phyloP scores from a whole-genome alignment of 92 coral and sea anemone genomes.

The Epizoanthus scotinus region DNA sequence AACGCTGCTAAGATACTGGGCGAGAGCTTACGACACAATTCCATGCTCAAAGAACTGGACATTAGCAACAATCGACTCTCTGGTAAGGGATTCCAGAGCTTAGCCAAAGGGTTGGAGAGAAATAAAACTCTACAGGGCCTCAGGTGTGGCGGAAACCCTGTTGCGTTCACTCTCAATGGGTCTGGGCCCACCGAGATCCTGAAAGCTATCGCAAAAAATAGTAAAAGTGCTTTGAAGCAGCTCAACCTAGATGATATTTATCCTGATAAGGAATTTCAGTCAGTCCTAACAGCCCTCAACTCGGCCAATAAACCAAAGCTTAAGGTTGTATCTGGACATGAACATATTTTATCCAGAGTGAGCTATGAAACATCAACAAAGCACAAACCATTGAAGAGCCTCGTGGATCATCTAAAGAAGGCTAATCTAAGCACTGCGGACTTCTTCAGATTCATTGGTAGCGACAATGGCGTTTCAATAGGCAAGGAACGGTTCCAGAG shows the following conservation, averaged over 20 bases:
- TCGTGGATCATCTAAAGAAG: constrained; percentile 26
- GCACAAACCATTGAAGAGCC: constrained; percentile 31
- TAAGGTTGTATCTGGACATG: constrained; percentile 31
- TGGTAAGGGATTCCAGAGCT: constrained; percentile 17
- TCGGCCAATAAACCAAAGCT: neutral
- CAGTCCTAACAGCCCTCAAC: constrained; percentile 5
- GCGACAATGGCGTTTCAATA: constrained; percentile 18
- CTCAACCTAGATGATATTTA: constrained; percentile 41
- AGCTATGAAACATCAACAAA: constrained; percentile 21
- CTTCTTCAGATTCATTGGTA: constrained; percentile 25
- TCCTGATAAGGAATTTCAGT: constrained; percentile 39
- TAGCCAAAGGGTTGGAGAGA: constrained; percentile 24
- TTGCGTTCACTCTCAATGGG: constrained; percentile 18
- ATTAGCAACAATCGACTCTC: constrained; percentile 41
- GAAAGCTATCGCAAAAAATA: constrained; percentile 23
- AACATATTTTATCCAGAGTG: constrained; percentile 17
- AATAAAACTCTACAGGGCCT: constrained; percentile 16
- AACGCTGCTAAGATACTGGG: constrained; percentile 19
- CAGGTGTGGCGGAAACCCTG: constrained; percentile 42
- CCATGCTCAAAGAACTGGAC: constrained; percentile 21
- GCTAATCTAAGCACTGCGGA: constrained; percentile 11
- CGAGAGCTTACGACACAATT: constrained; percentile 32
- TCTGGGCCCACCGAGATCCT: constrained; percentile 1
- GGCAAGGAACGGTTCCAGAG: constrained; percentile 2
- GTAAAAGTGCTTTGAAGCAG: constrained; percentile 5